A percentile compares a stretch with the other conserved stretches of the same genome.
Evolutionary conservation across 2,797 vertebrate genomes (phyloP).

Genomic region (Australoheros facetus): DNA sequence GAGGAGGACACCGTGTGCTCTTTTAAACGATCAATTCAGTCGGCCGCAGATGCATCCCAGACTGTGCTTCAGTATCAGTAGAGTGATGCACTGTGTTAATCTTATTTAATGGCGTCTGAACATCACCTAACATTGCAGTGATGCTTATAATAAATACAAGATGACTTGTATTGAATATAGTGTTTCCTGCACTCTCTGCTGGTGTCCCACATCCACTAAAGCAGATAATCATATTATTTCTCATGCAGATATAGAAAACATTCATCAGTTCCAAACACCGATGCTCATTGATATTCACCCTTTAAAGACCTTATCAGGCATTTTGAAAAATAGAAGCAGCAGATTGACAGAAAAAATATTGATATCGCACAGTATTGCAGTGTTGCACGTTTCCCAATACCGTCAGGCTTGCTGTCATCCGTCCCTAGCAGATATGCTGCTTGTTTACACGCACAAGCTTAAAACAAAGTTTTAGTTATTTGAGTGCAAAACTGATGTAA

Average conservation of each 20-base stretch:
- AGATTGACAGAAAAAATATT: background rate
- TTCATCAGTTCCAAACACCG: background rate
- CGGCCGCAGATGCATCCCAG: conserved; percentile 4
- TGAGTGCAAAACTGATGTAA: background rate
- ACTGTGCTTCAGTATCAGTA: background rate
- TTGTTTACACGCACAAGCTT: background rate
- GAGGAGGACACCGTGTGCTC: conserved; percentile 55
- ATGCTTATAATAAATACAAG: background rate
- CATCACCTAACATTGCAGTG: background rate
- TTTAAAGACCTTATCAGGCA: background rate
- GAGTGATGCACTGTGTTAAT: background rate
- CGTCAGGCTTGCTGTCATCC: background rate
- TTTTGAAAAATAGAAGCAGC: background rate
- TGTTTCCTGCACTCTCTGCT: background rate
- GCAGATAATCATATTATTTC: background rate
- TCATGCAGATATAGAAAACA: background rate
- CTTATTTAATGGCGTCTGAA: background rate
- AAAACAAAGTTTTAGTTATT: background rate
- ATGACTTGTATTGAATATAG: background rate
- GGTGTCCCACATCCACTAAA: background rate
- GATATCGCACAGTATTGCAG: background rate
- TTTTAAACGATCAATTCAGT: conserved; percentile 15
- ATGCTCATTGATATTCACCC: background rate
- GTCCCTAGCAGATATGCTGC: background rate
- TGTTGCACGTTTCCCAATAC: background rate